Percentiles rank a stretch among this genome's conserved stretches.
Evolutionary conservation across 2,888 invertebrate species (phyloP).

Genomic region (Fragum fragum): DNA sequence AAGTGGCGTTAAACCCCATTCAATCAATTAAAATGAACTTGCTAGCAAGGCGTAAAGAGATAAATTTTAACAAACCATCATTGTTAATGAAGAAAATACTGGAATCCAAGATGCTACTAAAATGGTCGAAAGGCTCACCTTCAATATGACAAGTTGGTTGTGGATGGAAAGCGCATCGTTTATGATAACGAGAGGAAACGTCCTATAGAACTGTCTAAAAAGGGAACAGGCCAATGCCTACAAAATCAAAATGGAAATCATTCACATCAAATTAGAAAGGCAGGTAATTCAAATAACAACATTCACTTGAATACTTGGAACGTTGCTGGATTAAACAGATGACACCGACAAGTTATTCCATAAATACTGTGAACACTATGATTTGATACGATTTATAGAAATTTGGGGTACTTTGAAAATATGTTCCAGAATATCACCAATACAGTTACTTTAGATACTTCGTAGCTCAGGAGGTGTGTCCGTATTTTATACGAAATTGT

Average conservation of each 20-base stretch:
- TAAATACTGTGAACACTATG: conserved; percentile 4
- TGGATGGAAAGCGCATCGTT: background rate
- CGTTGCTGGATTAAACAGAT: conserved; percentile 5
- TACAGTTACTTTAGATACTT: background rate
- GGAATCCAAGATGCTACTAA: background rate
- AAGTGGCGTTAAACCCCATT: too few species aligned
- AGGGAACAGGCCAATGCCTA: conserved; percentile 18
- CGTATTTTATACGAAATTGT: background rate
- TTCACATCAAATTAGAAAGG: background rate
- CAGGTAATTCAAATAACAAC: background rate
- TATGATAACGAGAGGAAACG: background rate
- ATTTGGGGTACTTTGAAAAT: conserved; percentile 26
- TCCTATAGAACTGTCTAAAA: background rate
- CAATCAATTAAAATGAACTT: too few species aligned
- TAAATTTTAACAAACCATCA: too few species aligned
- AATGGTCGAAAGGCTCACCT: background rate
- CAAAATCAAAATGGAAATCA: background rate
- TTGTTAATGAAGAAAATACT: too few species aligned
- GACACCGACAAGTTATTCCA: background rate
- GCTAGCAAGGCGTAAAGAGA: too few species aligned
- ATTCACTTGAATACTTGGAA: background rate
- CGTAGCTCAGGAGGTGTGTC: conserved; percentile 16
- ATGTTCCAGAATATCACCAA: background rate
- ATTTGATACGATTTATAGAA: conserved; percentile 4
- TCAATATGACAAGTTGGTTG: conserved; percentile 14